Conservation (phyloP, 2,797 vertebrate genomes). For the Lacerta agilis region DNA sequence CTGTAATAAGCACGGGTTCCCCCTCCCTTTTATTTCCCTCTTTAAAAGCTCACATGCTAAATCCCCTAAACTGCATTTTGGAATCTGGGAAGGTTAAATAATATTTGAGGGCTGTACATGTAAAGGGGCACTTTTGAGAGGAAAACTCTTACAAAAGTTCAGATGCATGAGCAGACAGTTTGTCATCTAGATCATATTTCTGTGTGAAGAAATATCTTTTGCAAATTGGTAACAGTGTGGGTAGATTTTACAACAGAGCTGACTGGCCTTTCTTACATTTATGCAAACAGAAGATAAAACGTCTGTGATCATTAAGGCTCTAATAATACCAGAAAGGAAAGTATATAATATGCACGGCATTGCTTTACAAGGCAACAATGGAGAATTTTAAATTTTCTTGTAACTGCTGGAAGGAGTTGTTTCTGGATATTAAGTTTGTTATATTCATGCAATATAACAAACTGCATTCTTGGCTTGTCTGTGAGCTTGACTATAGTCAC, state of each 20-base stretch:
- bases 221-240: background rate
- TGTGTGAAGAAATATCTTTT: background rate
- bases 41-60: background rate
- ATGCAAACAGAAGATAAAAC: background rate
- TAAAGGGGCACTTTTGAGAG: background rate
- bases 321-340: background rate
- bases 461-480: background rate
- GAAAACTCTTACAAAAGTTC: background rate
- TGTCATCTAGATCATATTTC: background rate
- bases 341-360: too few species aligned
- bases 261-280: background rate
- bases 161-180: background rate
- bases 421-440: background rate
- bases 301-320: background rate
- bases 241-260: background rate
- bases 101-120: background rate
- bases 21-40: background rate
- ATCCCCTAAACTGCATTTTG: background rate
- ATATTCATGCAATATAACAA: background rate
- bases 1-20: background rate
- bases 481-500: constrained; percentile 2
- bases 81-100: background rate
- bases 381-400: background rate
- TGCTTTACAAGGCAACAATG: background rate
- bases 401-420: background rate